Evolutionary conservation across 2,113 vertebrate species (phyloP).

Genomic region (Heloderma charlesbogerti): DNA sequence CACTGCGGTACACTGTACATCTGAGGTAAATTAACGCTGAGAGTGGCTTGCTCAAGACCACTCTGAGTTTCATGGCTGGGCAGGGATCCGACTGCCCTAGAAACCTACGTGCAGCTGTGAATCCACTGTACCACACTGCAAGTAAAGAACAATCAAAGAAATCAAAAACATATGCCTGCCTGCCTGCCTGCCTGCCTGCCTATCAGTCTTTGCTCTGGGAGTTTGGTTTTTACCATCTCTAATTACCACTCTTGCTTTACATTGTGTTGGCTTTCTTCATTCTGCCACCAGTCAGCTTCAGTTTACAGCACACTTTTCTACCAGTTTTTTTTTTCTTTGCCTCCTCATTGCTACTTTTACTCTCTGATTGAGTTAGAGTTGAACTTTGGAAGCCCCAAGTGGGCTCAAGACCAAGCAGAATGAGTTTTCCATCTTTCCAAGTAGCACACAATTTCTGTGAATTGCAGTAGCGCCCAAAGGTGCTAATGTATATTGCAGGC

Average conservation of each 20-base stretch:
- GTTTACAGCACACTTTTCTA: constrained; percentile 42
- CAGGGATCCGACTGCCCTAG: neutral
- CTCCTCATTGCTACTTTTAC: constrained; percentile 59
- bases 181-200: neutral
- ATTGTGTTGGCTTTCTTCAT: constrained; percentile 46
- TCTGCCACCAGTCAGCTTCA: constrained; percentile 39
- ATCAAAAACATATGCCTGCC: neutral
- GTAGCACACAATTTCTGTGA: constrained; percentile 16
- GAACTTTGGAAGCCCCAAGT: constrained; percentile 10
- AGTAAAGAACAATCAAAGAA: neutral
- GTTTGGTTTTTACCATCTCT: constrained; percentile 41
- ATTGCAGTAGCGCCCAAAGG: neutral
- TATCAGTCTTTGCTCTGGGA: constrained; percentile 37
- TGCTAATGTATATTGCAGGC: too few species aligned
- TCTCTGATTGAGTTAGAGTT: constrained; percentile 43
- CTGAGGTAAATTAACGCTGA: neutral
- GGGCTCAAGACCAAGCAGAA: constrained; percentile 39
- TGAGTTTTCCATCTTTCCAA: constrained; percentile 62
- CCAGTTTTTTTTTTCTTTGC: constrained; percentile 50
- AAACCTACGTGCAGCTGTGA: too few species aligned
- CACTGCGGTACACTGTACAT: too few species aligned
- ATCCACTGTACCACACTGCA: neutral
- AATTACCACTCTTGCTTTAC: constrained; percentile 52
- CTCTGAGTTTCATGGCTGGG: neutral
- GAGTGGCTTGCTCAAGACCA: neutral